These are phyloP conservation scores for Chromis chromis DNA, from an alignment of 2,797 vertebrate species.

Conservation along the genomic window DNA sequence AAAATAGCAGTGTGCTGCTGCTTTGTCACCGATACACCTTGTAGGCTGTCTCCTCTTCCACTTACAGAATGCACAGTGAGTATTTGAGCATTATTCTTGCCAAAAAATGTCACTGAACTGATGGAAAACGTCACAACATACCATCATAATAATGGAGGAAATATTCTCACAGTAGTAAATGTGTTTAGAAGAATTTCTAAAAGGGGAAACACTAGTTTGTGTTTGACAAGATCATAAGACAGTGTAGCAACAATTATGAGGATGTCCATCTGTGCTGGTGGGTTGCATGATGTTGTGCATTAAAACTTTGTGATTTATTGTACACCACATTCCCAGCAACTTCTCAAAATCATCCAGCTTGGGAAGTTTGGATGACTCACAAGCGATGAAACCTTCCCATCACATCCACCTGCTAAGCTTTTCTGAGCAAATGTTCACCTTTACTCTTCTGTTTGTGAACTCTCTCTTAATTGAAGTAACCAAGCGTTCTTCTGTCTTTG, in stretches of 20 bases:
- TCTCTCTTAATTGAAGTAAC: slow-evolving; percentile 15
- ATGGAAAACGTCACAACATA: background rate
- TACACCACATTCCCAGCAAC: slow-evolving; percentile 26
- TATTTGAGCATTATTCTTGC: background rate
- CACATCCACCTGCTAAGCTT: slow-evolving; percentile 32
- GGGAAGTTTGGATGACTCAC: slow-evolving; percentile 14
- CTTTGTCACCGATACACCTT: background rate
- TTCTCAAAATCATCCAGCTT: slow-evolving; percentile 18
- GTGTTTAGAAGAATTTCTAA: background rate
- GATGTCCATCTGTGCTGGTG: slow-evolving; percentile 38
- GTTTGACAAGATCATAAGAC: slow-evolving; percentile 29
- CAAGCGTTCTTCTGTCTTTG: background rate
- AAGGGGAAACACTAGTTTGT: slow-evolving; percentile 11
- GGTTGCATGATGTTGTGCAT: slow-evolving; percentile 32
- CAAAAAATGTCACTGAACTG: background rate
- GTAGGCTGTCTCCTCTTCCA: background rate
- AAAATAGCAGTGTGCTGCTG: background rate
- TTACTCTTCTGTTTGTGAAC: slow-evolving; percentile 21
- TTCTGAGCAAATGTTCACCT: slow-evolving; percentile 20
- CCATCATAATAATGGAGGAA: background rate
- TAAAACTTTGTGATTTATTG: slow-evolving; percentile 35
- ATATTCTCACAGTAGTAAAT: slow-evolving; percentile 4
- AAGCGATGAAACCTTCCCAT: slow-evolving; percentile 13
- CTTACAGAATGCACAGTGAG: background rate
- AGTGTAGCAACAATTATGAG: slow-evolving; percentile 21